Conservation (phyloP, 2,888 invertebrate genomes). For the Digitonthophagus gazella region DNA sequence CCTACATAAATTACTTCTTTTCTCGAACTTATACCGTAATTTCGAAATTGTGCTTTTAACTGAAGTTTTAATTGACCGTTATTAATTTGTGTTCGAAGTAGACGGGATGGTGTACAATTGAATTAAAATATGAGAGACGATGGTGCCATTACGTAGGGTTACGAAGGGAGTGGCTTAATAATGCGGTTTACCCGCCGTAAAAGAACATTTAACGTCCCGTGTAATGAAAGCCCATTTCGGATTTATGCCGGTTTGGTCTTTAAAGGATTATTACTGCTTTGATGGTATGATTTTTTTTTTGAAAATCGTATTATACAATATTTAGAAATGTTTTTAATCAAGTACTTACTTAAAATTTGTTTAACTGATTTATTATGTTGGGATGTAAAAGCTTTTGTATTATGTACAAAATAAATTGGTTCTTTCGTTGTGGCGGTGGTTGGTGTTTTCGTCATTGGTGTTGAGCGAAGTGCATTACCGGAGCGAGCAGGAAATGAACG, state of each 20-base stretch:
- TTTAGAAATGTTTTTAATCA: too few species aligned
- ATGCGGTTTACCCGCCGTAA: neutral
- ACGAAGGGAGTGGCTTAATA: neutral
- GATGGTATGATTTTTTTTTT: neutral
- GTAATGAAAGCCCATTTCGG: neutral
- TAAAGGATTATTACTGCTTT: neutral
- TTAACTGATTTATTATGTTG: too few species aligned
- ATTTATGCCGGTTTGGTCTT: neutral
- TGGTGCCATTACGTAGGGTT: neutral
- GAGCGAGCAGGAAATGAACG: neutral
- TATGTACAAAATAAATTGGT: neutral
- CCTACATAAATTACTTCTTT: neutral
- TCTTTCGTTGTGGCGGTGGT: neutral
- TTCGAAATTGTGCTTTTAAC: neutral
- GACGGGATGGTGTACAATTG: neutral
- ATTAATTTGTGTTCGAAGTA: neutral
- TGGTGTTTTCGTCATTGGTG: neutral
- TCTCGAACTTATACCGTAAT: neutral
- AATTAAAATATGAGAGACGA: neutral
- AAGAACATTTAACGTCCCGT: neutral
- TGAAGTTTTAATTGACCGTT: neutral
- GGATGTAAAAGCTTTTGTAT: too few species aligned
- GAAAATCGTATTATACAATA: too few species aligned
- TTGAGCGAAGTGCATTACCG: neutral
- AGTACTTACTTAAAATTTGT: too few species aligned